Percentiles rank a stretch among this genome's conserved stretches.
phyloP scores from a whole-genome alignment of 2,797 vertebrate genomes.

The Phoeniculus purpureus region DNA sequence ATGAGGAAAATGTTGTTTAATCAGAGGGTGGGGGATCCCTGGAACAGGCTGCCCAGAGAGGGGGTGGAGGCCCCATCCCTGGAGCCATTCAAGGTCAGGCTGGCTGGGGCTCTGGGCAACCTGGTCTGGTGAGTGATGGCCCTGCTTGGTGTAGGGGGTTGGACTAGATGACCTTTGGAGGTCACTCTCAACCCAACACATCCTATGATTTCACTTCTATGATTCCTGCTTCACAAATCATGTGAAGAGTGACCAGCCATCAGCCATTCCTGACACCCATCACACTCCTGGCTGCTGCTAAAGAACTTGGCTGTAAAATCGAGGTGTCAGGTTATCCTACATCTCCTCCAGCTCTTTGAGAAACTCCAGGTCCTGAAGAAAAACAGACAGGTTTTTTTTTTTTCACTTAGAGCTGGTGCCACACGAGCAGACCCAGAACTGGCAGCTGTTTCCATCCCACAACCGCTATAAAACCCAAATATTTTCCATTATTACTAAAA shows the following conservation, averaged over 20 bases:
- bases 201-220: background rate
- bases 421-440: background rate
- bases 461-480: accelerated
- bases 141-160: no score
- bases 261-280: background rate
- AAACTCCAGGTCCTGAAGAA: background rate
- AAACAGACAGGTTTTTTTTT: background rate
- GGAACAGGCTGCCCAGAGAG: no score
- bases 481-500: background rate
- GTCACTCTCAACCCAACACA: no score
- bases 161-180: no score
- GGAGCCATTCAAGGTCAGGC: no score
- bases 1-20: no score
- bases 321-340: background rate
- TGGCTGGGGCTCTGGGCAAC: no score
- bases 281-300: accelerated
- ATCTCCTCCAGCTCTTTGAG: background rate
- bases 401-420: background rate
- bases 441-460: background rate
- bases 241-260: background rate
- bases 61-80: no score
- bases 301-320: background rate
- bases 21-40: no score
- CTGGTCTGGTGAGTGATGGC: background rate
- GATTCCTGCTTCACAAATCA: accelerated